A percentile compares a stretch with the other conserved stretches of the same genome.
Conservation (phyloP, 2,113 vertebrate species). For the Urocitellus parryii region DNA sequence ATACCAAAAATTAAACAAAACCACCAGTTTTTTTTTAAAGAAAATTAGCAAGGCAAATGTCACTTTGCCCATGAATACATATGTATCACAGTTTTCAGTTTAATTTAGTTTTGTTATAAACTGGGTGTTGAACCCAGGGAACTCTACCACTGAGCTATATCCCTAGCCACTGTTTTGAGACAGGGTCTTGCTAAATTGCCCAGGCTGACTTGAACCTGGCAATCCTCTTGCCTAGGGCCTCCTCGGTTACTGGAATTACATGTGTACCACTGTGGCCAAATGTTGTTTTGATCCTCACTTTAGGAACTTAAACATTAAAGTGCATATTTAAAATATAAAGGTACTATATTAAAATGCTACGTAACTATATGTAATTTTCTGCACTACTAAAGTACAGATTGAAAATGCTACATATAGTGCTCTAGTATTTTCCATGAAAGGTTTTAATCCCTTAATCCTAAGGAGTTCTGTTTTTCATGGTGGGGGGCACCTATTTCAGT, state of each 20-base stretch:
- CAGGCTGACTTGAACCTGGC: no score
- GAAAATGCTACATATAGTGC: neutral
- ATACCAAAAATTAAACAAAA: neutral
- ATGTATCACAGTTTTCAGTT: neutral
- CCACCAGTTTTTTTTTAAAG: neutral
- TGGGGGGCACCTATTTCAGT: no score
- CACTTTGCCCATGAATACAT: neutral
- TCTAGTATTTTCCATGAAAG: neutral
- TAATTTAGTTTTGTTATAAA: no score
- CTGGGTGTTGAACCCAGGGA: no score
- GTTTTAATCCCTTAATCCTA: no score
- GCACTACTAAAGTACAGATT: neutral
- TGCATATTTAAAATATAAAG: constrained; percentile 1
- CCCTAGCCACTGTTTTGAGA: no score
- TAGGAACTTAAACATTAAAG: constrained; percentile 26
- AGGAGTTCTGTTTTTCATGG: no score
- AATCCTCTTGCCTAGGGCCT: no score
- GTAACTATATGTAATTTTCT: neutral
- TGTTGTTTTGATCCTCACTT: neutral
- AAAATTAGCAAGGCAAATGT: constrained; percentile 35
- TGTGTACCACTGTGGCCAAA: no score
- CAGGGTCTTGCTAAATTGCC: no score
- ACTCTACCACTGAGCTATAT: no score
- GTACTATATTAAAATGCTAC: neutral
- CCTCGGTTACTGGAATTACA: no score